Conservation (phyloP, 1,140 invertebrate species). For the Periplaneta americana region DNA sequence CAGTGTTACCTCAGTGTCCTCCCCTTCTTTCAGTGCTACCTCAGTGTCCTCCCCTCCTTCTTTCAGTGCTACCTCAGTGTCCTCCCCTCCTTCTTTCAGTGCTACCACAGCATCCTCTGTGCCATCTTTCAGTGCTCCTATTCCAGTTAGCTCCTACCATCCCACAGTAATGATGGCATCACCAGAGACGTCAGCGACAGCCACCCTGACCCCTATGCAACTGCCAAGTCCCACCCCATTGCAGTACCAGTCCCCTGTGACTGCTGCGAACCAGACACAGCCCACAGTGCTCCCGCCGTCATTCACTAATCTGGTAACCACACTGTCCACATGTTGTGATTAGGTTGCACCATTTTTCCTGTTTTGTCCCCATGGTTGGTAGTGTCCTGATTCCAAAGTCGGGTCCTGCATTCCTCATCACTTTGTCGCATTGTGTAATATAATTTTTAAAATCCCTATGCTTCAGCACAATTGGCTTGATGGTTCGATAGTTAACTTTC, state of each 20-base stretch:
- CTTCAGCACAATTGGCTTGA: too few relatives aligned
- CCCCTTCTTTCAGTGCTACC: not conserved
- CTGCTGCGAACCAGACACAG: not conserved
- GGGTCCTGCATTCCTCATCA: too few relatives aligned
- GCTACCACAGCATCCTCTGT: not conserved
- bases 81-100: not conserved
- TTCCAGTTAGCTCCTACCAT: not conserved
- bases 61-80: not conserved
- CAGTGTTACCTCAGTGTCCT: not conserved
- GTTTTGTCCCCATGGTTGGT: too few relatives aligned
- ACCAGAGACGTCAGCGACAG: not conserved
- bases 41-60: not conserved
- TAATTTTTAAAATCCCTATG: too few relatives aligned
- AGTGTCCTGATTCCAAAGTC: too few relatives aligned
- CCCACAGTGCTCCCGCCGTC: constrained; percentile 13
- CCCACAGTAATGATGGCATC: not conserved
- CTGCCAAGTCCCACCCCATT: too few relatives aligned
- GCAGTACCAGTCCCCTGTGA: constrained; percentile 10
- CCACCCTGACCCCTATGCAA: not conserved
- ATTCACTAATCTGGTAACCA: constrained; percentile 14
- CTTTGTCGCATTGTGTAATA: too few relatives aligned
- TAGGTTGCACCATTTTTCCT: constrained; percentile 3
- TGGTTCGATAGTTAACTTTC: too few relatives aligned
- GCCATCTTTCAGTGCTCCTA: not conserved
- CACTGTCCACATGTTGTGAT: not conserved